Evolutionary conservation across 2,888 invertebrate species (phyloP).

Genomic region (Resseliella maxima): DNA sequence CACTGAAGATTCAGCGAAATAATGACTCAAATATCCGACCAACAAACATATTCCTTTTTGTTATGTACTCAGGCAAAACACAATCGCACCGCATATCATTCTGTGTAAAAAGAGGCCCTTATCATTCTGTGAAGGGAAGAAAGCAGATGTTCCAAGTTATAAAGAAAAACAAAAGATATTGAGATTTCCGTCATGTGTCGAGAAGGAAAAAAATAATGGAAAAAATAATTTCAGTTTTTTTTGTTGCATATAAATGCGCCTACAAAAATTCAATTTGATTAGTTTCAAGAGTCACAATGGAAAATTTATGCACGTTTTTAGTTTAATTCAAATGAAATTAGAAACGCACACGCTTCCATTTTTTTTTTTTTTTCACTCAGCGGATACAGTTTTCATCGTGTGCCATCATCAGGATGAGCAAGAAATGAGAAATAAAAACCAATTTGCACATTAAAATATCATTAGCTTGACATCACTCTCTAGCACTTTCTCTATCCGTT

Average conservation of each 20-base stretch:
- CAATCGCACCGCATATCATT: not conserved
- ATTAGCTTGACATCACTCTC: not conserved
- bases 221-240: not conserved
- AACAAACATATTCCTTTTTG: not conserved
- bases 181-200: not conserved
- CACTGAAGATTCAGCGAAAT: not conserved
- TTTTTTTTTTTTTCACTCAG: not conserved
- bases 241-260: not conserved
- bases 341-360: not conserved
- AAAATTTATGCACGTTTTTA: conserved; percentile 14
- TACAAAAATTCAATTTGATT: conserved; percentile 2
- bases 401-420: not conserved
- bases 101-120: not conserved
- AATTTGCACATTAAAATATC: conserved; percentile 5
- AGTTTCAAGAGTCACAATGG: not conserved
- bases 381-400: not conserved
- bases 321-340: conserved; percentile 16
- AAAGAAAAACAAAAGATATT: not conserved
- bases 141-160: not conserved
- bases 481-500: not conserved
- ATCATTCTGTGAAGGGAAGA: not conserved
- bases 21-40: not conserved
- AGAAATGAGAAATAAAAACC: not conserved
- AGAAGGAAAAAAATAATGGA: not conserved
- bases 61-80: not conserved